Base-by-base conservation (phyloP, 53 echinoderm and acorn worm genomes). In the Actinopyga echinites region DNA sequence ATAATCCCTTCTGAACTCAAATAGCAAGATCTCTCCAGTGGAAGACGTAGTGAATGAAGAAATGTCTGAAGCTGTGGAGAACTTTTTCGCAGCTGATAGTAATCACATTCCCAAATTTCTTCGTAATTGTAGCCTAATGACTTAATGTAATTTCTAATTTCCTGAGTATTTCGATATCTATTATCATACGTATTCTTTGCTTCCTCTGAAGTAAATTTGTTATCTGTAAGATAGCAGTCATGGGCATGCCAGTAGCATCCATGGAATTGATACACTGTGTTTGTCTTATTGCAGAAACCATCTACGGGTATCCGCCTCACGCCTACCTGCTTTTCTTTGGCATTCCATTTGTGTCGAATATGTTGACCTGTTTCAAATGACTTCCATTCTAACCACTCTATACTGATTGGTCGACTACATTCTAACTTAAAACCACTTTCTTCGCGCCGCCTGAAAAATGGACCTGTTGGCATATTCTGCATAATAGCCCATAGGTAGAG, bases 221-320 rank as follows among this genome's bases (percentile, higher is more conserved):
- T 57, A 2, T 79, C 22, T 0, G 15, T 30, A 37, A 55, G 56
- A 12, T 54, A 10, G 19, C 89, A 89, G 6, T 37, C 7, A 53
- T 89, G 89, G 0, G 85, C 89, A 26, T 89, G 89, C 73, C 80
- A 89, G 30, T 42, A 89, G 56, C 89, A 89, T 0, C 89, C 85
- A 4, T 85, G 82, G 55, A n/a, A n/a, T n/a, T n/a, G n/a, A n/a
- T n/a, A n/a, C n/a, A n/a, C n/a, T n/a, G n/a, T n/a, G n/a, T n/a
- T n/a, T n/a, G n/a, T n/a, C n/a, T n/a, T n/a, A n/a, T n/a, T n/a
- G n/a, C n/a, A n/a, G n/a, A n/a, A n/a, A n/a, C n/a, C n/a, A n/a
- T n/a, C n/a, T n/a, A n/a, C n/a, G n/a, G n/a, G n/a, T n/a, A n/a
- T n/a, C n/a, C n/a, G n/a, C n/a, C n/a, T n/a, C n/a, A n/a, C n/a